Base-by-base conservation (phyloP, 2,888 invertebrate species). In the Yponomeuta cagnagella region DNA sequence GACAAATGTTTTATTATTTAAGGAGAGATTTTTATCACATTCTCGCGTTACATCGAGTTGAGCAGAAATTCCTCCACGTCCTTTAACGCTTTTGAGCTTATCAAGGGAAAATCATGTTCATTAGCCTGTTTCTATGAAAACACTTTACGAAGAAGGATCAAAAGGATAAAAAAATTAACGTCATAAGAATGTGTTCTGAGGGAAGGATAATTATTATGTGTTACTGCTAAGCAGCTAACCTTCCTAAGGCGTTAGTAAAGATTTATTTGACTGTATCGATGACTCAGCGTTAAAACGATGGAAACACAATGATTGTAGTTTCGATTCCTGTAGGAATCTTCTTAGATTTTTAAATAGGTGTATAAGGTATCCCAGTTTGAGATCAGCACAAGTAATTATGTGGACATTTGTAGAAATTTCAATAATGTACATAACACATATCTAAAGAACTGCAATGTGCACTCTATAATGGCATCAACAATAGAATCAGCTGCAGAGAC, bases 41-140 rank as follows among this genome's bases (percentile, higher is more conserved):
- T 58, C 30, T 23, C 76, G 83, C 84, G 88, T 86, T 84, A 79
- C 63, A 2, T 74, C 74, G 33, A 63, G 69, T 8, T n/a, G 12
- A 52, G 87, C 85, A 88, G 85, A 85, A 89, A 90, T 91, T 89
- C 90, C 87, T 89, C 83, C 91, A 87, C 90, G 91, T 90, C 81
- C 79, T 77, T 81, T 79, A 80, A 83, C 78, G 80, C 82, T 84
- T 83, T 10, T 10, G 48, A n/a, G 65, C 64, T 70, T 71, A 71
- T 72, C 70, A 58, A 58, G 30, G 23, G 70, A 48, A 70, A 9
- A 72, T 70, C 15, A 64, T 70, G 63, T 68, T 70, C 64, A 33
- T 69, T 33, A 69, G 69, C 64, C 69, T 71, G 30, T 15, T 71
- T 71, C 69, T 70, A 48, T 71, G 65, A 70, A 70, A 70, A 70